Evolutionary conservation across 2,113 vertebrate species (phyloP), one percentile per base, ranked within the genome.

Genomic region (Urocitellus parryii): DNA sequence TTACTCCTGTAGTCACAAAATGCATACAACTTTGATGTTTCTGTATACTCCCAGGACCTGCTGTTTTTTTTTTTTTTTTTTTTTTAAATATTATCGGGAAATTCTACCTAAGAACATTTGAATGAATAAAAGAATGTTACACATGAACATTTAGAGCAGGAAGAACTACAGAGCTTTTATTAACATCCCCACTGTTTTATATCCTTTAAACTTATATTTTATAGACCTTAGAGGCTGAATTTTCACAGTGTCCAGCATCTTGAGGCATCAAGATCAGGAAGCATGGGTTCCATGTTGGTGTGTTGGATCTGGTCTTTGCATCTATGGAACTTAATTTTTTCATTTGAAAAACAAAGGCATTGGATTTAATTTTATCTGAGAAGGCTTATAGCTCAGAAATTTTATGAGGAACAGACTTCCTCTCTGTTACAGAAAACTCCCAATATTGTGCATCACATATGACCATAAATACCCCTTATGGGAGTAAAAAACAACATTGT

Each of bases 401-500:
- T 84, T 67, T 42, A 92, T 5, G 29, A 91, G 37, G 88, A 97
- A 83, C 96, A 84, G 94, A 96, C 76, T 82, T 95, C 37, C 14
- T 96, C 32, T 83, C 72, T 92, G 27, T 78, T 86, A n/a, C 42
- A 96, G 77, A 93, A 98, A 96, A 96, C 56, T 45, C 3, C 84
- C 25, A 80, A 70, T 74, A 53, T 67, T 80, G 32, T 76, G 25
- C 86, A 48, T 61, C 61, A 95, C 7, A 53, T 95, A 58, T 68
- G 93, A 82, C 34, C 27, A 25, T 79, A 96, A 96, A 81, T 53
- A 97, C 24, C 29, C 51, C 96, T 90, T 37, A 32, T 51, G 63
- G 45, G 63, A 95, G 45, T 95, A 95, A 90, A 97, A 97, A 81
- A 92, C 65, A 96, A 32, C n/a, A 34, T 61, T 80, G 37, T 72